Percentiles rank a stretch among this genome's conserved stretches.
Conservation (phyloP, 2,113 vertebrate genomes). For the Cairina moschata region DNA sequence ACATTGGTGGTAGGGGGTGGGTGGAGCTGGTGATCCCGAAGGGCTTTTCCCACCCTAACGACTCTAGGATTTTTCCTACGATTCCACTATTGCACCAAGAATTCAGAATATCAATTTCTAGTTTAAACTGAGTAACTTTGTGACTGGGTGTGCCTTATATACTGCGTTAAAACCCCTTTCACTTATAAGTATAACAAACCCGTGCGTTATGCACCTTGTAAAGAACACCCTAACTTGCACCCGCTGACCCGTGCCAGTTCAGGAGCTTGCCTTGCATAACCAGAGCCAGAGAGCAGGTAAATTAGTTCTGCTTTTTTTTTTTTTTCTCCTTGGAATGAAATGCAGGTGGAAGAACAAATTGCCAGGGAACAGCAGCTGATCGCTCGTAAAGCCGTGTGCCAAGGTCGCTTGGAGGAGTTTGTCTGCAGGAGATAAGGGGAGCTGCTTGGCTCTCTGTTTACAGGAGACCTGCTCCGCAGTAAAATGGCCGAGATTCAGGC, state of each 20-base stretch:
- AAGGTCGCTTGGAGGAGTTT: neutral
- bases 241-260: accelerated
- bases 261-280: too few species aligned
- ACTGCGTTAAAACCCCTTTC: neutral
- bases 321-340: too few species aligned
- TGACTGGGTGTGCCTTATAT: accelerated
- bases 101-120: neutral
- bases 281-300: too few species aligned
- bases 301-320: too few species aligned
- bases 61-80: too few species aligned
- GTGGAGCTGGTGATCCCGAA: too few species aligned
- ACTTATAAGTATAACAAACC: accelerated
- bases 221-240: neutral
- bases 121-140: neutral
- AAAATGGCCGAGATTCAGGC: neutral
- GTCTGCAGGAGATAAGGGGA: neutral
- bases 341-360: too few species aligned
- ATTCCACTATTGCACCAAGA: neutral
- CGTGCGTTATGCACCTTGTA: accelerated
- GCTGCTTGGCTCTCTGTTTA: neutral
- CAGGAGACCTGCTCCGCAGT: neutral
- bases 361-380: too few species aligned
- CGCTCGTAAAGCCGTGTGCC: too few species aligned
- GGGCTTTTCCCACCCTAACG: too few species aligned
- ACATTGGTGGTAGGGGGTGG: too few species aligned